A percentile compares a stretch with the other conserved stretches of the same genome.
Conservation (phyloP, 2,888 invertebrate species). For the Chorisops tibialis region DNA sequence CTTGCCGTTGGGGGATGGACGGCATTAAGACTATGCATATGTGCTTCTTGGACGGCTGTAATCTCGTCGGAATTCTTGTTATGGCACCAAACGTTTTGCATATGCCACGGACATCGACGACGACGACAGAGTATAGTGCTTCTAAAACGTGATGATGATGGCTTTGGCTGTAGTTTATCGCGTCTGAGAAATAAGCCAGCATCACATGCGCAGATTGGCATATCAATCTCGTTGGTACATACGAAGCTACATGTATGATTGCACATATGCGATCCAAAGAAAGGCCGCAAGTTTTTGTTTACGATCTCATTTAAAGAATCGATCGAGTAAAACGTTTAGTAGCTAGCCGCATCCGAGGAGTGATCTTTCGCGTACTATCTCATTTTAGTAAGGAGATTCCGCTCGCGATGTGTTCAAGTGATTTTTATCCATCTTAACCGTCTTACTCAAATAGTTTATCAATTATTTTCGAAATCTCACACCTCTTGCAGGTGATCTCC, state of each 20-base stretch:
- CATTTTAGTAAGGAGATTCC: not conserved
- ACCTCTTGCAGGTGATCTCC: too few species aligned
- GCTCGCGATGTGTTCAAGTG: too few species aligned
- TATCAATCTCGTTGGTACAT: slow-evolving; percentile 18
- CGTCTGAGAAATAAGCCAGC: not conserved
- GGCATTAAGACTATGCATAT: not conserved
- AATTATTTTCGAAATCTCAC: too few species aligned
- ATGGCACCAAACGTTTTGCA: slow-evolving; percentile 1
- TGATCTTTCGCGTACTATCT: slow-evolving; percentile 5
- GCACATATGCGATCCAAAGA: not conserved
- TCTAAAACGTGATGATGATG: not conserved
- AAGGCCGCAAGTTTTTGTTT: slow-evolving; percentile 15
- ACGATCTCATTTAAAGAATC: not conserved
- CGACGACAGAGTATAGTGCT: not conserved
- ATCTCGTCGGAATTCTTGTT: not conserved
- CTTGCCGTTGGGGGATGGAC: slow-evolving; percentile 2
- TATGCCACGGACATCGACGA: not conserved
- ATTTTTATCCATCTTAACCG: too few species aligned
- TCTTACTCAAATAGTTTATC: too few species aligned
- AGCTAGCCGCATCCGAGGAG: slow-evolving; percentile 16
- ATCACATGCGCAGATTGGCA: slow-evolving; percentile 14
- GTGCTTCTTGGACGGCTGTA: slow-evolving; percentile 1
- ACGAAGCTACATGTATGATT: not conserved
- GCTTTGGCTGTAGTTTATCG: not conserved
- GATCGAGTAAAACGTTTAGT: slow-evolving; percentile 6